Base-by-base conservation (phyloP, 92 coral and sea anemone genomes). In the Plumapathes pennacea region DNA sequence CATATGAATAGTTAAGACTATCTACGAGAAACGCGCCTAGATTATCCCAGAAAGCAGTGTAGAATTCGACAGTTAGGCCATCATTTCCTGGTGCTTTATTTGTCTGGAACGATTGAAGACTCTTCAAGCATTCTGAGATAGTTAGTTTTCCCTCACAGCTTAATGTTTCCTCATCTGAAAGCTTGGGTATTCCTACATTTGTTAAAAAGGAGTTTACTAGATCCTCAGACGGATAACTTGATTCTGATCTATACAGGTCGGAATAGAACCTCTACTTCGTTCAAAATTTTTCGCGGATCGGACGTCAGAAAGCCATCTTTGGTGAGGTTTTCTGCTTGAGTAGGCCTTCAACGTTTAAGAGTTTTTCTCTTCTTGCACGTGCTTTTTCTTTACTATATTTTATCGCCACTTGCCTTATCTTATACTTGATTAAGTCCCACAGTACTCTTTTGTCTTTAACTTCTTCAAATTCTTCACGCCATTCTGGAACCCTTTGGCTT, bases 341-440 rank as follows among this genome's bases (percentile, higher is more conserved):
- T 32, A 58, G 26, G 28, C 20, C 54, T 55, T 72, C 72, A 33
- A 62, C 43, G 28, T 32, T 31, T 17, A 21, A 42, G 22, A 60
- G 39, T 5, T 28, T 50, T 34, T 41, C 32, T 52, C 42, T 72
- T 52, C 64, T 60, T 40, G 22, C 54, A 25, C 51, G 38, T n/a
- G 64, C 63, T 42, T 72, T 62, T 36, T 36, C 38, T 50, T 72
- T 72, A 50, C 80, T 54, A 25, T 38, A 50, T n/a, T 41, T 15
- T 19, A 54, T 67, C 14, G 65, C 42, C 10, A 46, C 6, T 37
- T 69, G 51, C n/a, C 76, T 46, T 4, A 76, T 58, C 57, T 60
- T 68, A 46, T 76, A 76, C 49, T 67, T 57, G 21, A 74, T 43
- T 20, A 76, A 38, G 32, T 67, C 69, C 76, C 76, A 76, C n/a